Evolutionary conservation across 2,888 invertebrate genomes (phyloP), one percentile per base, ranked within the genome.

Genomic region (Drosophila ochracea): DNA sequence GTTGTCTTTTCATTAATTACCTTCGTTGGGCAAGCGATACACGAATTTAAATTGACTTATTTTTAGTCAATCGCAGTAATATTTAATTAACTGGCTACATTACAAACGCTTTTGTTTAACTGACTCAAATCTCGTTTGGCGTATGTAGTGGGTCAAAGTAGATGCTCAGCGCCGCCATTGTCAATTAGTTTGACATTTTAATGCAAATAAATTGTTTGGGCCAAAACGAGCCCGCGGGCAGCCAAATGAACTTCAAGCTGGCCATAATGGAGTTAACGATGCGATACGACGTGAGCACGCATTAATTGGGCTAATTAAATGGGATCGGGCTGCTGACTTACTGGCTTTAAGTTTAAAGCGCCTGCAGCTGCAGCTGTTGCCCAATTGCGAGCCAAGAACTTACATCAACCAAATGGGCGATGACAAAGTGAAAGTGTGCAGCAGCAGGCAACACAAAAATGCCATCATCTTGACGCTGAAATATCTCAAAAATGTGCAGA

Each of bases 281-380:
- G 57, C 25, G 55, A 60, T 39, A 64, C 68, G 70, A 78, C 82
- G 82, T 82, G 81, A 79, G 84, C 43, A 75, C 69, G 55, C 81
- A 82, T 84, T 82, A 84, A 82, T 82, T 82, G 81, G 68, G 84
- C 81, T 82, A 82, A 82, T 82, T 82, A 82, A 82, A 78, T 82
- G 81, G 66, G 62, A 37, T 30, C 39, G 69, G 57, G 58, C 39
- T 19, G 67, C 30, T 59, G 82, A 78, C 78, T 79, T 79, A 58
- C 47, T 59, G 67, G 74, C 71, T 81, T 81, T 81, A 82, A 82
- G 60, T 57, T 81, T 65, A 73, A 73, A 68, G 28, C 62, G 73
- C 54, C 59, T 39, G 55, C 64, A 49, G 41, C 60, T 62, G 67
- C 72, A 60, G 54, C 74, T 65, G 80, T 62, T 63, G 68, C 78